Evolutionary conservation across 1,140 invertebrate genomes (phyloP), one percentile per base, ranked within the genome.

Genomic region (Orius insidiosus): DNA sequence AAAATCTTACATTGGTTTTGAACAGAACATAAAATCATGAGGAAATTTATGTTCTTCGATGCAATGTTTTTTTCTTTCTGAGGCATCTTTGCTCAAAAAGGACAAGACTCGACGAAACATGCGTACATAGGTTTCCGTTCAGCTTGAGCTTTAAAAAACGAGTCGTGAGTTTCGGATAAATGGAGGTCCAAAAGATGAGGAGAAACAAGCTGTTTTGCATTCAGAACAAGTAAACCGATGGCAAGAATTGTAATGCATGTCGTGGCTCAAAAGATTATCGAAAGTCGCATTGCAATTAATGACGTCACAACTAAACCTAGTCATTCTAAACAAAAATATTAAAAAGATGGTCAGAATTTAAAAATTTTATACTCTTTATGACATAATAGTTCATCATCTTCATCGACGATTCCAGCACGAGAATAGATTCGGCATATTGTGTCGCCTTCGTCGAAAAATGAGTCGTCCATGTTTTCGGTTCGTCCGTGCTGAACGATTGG

Each of bases 181-280:
- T 83, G 79, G 36, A 83, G 62, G 53, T 80, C 77, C 31, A 83
- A 57, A 0, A 81, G 57, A 56, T 78, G n/a, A n/a, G n/a, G 71
- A 0, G 74, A 64, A 8, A 75, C 71, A 14, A 75, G 58, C 15
- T 59, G 58, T n/a, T 50, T 70, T 72, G 55, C 78, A 82, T 50
- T 59, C 54, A 3, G 54, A 44, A 49, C 68, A 72, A 7, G 56
- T 53, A 48, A 63, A 66, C 38, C 63, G 58, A 54, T 70, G 68
- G 3, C 47, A 55, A n/a, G 59, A 56, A 47, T 68, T 65, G 48
- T 70, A 70, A 48, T 70, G 67, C 46, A 65, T 58, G 49, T 69
- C 66, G 53, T 61, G 69, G 38, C 65, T 61, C 1, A 64, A 16
- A 4, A 67, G 34, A n/a, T 59, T 63, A 31, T 62, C 44, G 48